Conservation (phyloP, 2,888 invertebrate species). For the Pyrgus malvae region DNA sequence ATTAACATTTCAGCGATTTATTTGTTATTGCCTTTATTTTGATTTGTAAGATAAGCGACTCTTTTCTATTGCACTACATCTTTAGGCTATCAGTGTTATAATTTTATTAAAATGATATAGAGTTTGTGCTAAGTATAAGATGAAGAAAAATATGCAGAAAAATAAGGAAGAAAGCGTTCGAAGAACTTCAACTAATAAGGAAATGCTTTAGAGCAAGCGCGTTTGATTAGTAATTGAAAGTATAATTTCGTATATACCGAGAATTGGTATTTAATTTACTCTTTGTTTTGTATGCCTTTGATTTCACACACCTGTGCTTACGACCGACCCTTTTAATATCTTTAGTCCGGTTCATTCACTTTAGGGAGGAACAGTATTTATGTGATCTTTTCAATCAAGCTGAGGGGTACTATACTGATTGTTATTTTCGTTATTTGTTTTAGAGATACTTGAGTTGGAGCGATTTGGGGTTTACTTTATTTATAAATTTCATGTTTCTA, state of each 20-base stretch:
- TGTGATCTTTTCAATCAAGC: constrained; percentile 41
- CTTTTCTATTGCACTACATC: too few species aligned
- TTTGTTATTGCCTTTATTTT: too few species aligned
- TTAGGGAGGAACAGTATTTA: constrained; percentile 12
- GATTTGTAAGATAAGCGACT: too few species aligned
- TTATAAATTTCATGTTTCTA: too few species aligned
- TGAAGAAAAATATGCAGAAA: background rate
- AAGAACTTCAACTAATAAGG: constrained; percentile 8
- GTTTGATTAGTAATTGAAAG: too few species aligned
- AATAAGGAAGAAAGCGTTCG: background rate
- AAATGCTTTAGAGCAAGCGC: constrained; percentile 47
- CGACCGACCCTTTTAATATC: constrained; percentile 65
- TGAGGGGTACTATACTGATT: background rate
- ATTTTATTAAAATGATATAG: too few species aligned
- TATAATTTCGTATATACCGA: too few species aligned
- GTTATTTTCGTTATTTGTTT: background rate
- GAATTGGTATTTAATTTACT: constrained; percentile 32
- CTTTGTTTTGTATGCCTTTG: constrained; percentile 52
- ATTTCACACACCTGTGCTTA: constrained; percentile 69
- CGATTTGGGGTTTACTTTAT: background rate
- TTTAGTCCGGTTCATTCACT: constrained; percentile 61
- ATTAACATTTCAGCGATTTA: too few species aligned
- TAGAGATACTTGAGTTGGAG: background rate
- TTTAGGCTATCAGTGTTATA: too few species aligned
- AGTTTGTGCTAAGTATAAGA: background rate